These are phyloP conservation scores for Koerneria pararmatus DNA, from an alignment of 2,888 invertebrate species.

Conservation along the genomic window DNA sequence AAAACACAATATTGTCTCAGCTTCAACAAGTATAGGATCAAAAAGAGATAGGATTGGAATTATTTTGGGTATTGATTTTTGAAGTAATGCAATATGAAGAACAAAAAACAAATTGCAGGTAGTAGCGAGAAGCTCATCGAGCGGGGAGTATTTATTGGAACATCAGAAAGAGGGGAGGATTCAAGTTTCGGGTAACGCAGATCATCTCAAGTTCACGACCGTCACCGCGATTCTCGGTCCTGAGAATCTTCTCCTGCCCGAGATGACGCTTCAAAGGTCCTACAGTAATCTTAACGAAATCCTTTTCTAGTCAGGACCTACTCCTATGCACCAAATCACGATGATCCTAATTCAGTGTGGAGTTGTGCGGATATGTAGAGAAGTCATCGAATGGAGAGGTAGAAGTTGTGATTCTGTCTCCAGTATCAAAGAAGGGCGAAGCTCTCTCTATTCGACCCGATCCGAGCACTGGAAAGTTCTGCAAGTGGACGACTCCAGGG, in stretches of 20 bases:
- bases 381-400: conserved; percentile 28
- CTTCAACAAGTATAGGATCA: too few relatives aligned
- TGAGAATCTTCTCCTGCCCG: conserved; percentile 29
- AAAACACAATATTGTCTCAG: too few relatives aligned
- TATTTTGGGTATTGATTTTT: too few relatives aligned
- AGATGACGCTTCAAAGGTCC: conserved; percentile 36
- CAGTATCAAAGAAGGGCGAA: conserved; percentile 4
- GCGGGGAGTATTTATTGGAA: too few relatives aligned
- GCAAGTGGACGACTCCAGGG: conserved; percentile 36
- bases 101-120: background rate
- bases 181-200: too few relatives aligned
- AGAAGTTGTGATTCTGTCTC: conserved; percentile 24
- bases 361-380: conserved; percentile 39
- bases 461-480: conserved; percentile 38
- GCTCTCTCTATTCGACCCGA: conserved; percentile 30
- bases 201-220: conserved; percentile 27
- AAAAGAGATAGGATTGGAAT: too few relatives aligned
- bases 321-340: too few relatives aligned
- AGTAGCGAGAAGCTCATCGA: too few relatives aligned
- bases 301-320: too few relatives aligned
- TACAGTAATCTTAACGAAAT: too few relatives aligned
- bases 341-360: conserved; percentile 32
- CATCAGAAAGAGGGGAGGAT: conserved; percentile 25
- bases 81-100: background rate
- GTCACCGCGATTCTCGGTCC: conserved; percentile 27